Percentiles rank a stretch among this genome's conserved stretches.
These are phyloP conservation scores for Tridacna gigas DNA, from an alignment of 2,888 invertebrate genomes.

Conservation along the genomic window DNA sequence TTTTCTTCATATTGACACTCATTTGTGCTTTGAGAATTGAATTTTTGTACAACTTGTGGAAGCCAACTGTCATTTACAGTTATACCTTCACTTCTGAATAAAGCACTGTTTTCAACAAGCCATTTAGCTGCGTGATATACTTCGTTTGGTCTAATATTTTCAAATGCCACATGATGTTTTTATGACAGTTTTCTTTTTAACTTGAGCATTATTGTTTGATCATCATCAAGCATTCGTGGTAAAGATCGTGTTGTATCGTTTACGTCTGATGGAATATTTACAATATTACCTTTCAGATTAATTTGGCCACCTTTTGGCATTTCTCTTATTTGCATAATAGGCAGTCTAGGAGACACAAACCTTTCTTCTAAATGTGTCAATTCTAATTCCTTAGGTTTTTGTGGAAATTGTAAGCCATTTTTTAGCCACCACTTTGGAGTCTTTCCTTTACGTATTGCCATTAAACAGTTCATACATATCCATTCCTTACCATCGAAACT, in stretches of 20 bases:
- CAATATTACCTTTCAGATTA: no score
- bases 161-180: slow-evolving; percentile 51
- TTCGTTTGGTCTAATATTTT: slow-evolving; percentile 53
- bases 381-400: slow-evolving; percentile 45
- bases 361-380: slow-evolving; percentile 59
- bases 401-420: slow-evolving; percentile 53
- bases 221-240: slow-evolving; percentile 48
- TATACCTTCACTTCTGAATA: slow-evolving; percentile 54
- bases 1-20: slow-evolving; percentile 7
- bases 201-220: slow-evolving; percentile 53
- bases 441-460: slow-evolving; percentile 20
- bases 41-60: background rate
- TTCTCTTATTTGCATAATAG: slow-evolving; percentile 59
- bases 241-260: slow-evolving; percentile 41
- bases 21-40: background rate
- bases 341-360: slow-evolving; percentile 55
- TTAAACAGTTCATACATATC: slow-evolving; percentile 37
- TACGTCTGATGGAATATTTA: slow-evolving; percentile 63
- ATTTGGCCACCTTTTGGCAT: slow-evolving; percentile 57
- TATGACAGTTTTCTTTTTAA: slow-evolving; percentile 49
- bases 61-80: slow-evolving; percentile 39
- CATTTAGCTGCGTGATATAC: slow-evolving; percentile 56
- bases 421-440: slow-evolving; percentile 35
- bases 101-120: slow-evolving; percentile 55
- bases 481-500: slow-evolving; percentile 38